Evolutionary conservation across 2,888 invertebrate genomes (phyloP).

Genomic region (Chloromyia formosa): DNA sequence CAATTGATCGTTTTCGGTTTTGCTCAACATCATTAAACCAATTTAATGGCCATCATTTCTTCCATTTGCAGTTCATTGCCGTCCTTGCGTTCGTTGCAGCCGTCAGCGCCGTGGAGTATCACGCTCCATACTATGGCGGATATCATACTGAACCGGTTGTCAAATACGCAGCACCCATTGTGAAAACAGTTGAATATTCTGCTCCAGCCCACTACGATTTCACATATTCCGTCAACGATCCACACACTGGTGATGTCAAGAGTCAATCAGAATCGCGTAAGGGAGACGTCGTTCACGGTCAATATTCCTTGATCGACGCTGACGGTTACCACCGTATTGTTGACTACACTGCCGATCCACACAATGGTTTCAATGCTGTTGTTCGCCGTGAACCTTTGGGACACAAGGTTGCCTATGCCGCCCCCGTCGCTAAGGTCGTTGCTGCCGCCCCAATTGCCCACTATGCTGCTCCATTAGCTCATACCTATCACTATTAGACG

Average conservation of each 20-base stretch:
- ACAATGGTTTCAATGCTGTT: constrained; percentile 68
- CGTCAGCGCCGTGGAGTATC: constrained; percentile 56
- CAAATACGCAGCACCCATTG: constrained; percentile 45
- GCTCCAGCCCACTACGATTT: constrained; percentile 66
- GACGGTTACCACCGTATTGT: constrained; percentile 67
- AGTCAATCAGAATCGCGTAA: constrained; percentile 66
- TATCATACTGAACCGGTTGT: constrained; percentile 52
- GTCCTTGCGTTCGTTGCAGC: constrained; percentile 57
- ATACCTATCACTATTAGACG: constrained; percentile 51
- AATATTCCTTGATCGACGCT: constrained; percentile 66
- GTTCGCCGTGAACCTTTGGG: constrained; percentile 66
- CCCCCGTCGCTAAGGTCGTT: constrained; percentile 58
- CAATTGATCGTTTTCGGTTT: too few species aligned
- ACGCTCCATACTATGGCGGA: constrained; percentile 24
- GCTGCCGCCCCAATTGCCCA: constrained; percentile 56
- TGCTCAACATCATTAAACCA: too few species aligned
- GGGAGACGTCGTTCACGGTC: constrained; percentile 67
- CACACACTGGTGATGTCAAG: constrained; percentile 67
- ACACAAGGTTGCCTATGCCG: constrained; percentile 57
- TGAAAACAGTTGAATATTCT: constrained; percentile 50
- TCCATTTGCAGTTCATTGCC: constrained; percentile 56
- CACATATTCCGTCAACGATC: constrained; percentile 65
- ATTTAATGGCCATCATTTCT: too few species aligned
- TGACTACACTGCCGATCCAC: constrained; percentile 67
- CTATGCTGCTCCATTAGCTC: constrained; percentile 49